A percentile compares a stretch with the other conserved stretches of the same genome.
Conservation (phyloP, 2,888 invertebrate genomes). For the Orthonevra nobilis region DNA sequence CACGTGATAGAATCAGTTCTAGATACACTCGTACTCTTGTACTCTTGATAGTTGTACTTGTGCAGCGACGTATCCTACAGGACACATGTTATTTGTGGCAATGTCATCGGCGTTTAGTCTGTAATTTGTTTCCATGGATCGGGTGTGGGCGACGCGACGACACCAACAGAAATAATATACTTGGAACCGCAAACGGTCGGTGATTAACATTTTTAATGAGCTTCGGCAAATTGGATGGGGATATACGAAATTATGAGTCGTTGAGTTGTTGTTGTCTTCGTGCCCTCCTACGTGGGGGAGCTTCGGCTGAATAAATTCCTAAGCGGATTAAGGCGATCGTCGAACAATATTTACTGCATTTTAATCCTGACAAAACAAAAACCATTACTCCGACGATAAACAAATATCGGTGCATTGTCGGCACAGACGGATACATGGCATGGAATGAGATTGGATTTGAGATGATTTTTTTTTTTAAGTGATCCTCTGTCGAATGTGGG, state of each 20-base stretch:
- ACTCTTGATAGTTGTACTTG: constrained; percentile 17
- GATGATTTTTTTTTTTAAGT: too few species aligned
- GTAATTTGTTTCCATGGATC: constrained; percentile 35
- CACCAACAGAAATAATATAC: constrained; percentile 17
- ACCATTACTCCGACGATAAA: constrained; percentile 40
- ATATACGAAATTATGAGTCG: background rate
- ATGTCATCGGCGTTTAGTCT: constrained; percentile 56
- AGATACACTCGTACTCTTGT: too few species aligned
- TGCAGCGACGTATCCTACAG: too few species aligned
- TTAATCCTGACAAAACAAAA: constrained; percentile 35
- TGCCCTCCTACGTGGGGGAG: constrained; percentile 3
- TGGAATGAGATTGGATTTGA: constrained; percentile 26
- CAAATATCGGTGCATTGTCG: constrained; percentile 37
- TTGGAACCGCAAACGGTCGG: background rate
- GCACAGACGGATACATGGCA: background rate
- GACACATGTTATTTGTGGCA: constrained; percentile 51
- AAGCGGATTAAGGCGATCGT: constrained; percentile 38
- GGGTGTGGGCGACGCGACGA: constrained; percentile 47
- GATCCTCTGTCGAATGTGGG: constrained; percentile 20
- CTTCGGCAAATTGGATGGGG: background rate
- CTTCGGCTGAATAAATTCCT: constrained; percentile 3
- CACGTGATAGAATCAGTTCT: constrained; percentile 59
- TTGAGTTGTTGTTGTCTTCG: background rate
- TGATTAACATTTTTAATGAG: constrained; percentile 22
- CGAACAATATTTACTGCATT: constrained; percentile 10